Conservation (phyloP, 1,140 invertebrate species). For the Mylabris phalerata region DNA sequence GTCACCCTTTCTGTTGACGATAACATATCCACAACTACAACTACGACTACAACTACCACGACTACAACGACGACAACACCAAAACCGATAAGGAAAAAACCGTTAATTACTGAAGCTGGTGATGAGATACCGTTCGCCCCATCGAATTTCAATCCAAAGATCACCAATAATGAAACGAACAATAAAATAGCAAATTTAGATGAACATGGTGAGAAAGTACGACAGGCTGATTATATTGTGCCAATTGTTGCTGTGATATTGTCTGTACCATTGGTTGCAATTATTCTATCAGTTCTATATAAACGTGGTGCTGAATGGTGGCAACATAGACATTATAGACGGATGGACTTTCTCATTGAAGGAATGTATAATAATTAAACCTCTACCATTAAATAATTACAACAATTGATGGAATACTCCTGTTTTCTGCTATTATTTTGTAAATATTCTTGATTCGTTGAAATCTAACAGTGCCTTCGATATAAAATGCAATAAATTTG, state of each 20-base stretch:
- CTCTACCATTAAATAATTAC: too few relatives aligned
- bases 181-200: background rate
- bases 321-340: slow-evolving; percentile 66
- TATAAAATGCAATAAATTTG: too few relatives aligned
- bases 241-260: slow-evolving; percentile 59
- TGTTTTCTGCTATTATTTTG: too few relatives aligned
- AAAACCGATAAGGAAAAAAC: slow-evolving; percentile 9
- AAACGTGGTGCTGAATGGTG: slow-evolving; percentile 63
- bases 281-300: slow-evolving; percentile 53
- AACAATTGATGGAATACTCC: too few relatives aligned
- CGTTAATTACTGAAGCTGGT: background rate
- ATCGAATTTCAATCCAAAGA: background rate
- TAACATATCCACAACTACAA: background rate
- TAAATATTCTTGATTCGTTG: too few relatives aligned
- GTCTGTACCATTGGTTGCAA: slow-evolving; percentile 55
- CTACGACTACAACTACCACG: slow-evolving; percentile 12
- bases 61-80: slow-evolving; percentile 14
- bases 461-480: too few relatives aligned
- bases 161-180: background rate
- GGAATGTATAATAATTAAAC: slow-evolving; percentile 70
- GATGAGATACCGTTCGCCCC: background rate
- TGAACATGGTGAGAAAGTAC: background rate
- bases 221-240: slow-evolving; percentile 50
- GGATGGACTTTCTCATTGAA: slow-evolving; percentile 74
- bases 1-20: slow-evolving; percentile 4